phyloP scores from a whole-genome alignment of 2,113 vertebrate genomes.

The Pseudopipra pipra region DNA sequence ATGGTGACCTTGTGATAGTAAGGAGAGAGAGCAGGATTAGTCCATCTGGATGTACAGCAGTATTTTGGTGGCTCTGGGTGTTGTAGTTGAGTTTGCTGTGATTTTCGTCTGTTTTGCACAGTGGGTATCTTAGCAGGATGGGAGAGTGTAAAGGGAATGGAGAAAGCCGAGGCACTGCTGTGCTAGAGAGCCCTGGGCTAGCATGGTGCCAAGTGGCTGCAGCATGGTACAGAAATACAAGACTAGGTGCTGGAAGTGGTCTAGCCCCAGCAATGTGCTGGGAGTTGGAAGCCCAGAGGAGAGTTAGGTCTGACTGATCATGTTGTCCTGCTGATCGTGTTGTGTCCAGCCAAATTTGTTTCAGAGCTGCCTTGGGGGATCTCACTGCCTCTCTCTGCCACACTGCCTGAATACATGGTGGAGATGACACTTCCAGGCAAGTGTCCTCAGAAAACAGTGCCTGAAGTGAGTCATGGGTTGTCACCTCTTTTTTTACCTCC shows the following conservation, averaged over 20 bases:
- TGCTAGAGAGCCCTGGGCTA: background rate
- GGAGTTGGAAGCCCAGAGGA: background rate
- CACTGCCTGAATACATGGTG: background rate
- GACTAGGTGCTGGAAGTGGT: background rate
- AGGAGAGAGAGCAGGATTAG: background rate
- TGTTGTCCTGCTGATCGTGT: background rate
- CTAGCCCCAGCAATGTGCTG: background rate
- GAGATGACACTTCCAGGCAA: background rate
- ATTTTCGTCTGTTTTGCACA: background rate
- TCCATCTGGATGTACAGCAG: background rate
- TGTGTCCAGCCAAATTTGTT: background rate
- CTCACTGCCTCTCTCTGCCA: background rate
- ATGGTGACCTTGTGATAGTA: background rate
- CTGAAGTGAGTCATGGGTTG: background rate
- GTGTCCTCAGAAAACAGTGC: background rate
- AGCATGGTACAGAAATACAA: background rate
- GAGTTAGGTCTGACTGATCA: fast-evolving
- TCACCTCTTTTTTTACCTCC: background rate
- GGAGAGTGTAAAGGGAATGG: background rate
- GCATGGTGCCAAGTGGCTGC: background rate
- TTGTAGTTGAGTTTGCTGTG: background rate
- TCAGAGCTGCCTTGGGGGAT: background rate
- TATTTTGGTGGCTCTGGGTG: background rate
- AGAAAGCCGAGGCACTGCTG: background rate
- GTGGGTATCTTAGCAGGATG: background rate